These are phyloP conservation scores for Lophius americanus DNA, from an alignment of 2,797 vertebrate genomes.

Conservation along the genomic window DNA sequence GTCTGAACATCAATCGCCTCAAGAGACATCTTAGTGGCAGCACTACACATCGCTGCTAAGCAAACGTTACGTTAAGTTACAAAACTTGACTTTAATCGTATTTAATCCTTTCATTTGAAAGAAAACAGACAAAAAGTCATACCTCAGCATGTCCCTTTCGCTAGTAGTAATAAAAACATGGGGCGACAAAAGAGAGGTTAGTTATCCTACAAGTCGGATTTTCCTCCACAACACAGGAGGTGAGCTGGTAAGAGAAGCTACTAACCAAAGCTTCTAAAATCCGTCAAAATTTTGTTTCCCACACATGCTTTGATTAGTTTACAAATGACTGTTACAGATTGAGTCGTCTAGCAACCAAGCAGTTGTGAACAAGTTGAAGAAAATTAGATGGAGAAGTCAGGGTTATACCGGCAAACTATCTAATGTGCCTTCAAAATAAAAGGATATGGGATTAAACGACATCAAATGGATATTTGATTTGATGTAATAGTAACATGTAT, in stretches of 20 bases:
- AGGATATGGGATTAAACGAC: accelerated
- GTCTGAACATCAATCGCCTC: constrained; percentile 75
- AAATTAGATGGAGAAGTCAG: background rate
- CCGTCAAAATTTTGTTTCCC: constrained; percentile 5
- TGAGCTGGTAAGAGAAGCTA: accelerated
- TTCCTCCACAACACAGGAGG: background rate
- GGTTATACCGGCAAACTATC: background rate
- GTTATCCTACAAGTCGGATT: constrained; percentile 32
- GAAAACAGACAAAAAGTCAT: background rate
- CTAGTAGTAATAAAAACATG: constrained; percentile 40
- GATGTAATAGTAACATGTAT: accelerated
- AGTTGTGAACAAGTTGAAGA: constrained; percentile 12
- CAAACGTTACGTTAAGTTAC: constrained; percentile 29
- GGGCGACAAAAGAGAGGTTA: constrained; percentile 39
- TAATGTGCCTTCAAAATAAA: constrained; percentile 19
- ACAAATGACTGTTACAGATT: constrained; percentile 35
- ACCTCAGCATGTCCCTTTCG: constrained; percentile 9
- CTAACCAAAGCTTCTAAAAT: background rate
- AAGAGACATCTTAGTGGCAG: constrained; percentile 70
- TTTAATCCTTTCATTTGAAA: constrained; percentile 33
- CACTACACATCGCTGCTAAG: constrained; percentile 24
- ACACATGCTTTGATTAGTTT: constrained; percentile 20
- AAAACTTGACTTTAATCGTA: constrained; percentile 24
- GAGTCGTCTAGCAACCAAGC: constrained; percentile 83
- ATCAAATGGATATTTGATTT: accelerated